Evolutionary conservation across 2,888 invertebrate genomes (phyloP).

Genomic region (Oscheius sp.): DNA sequence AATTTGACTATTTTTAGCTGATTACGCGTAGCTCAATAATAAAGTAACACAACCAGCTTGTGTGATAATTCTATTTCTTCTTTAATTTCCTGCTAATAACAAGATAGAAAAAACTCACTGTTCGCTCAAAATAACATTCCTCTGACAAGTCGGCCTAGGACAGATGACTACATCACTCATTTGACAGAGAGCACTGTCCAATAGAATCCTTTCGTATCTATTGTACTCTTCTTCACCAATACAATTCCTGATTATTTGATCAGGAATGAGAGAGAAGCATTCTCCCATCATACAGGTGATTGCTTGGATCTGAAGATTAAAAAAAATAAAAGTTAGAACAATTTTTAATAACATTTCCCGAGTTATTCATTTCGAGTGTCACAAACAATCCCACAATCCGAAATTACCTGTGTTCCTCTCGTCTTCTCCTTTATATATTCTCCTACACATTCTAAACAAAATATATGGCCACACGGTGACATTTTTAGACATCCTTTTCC

Average conservation of each 20-base stretch:
- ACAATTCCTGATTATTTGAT: conserved; percentile 33
- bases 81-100: too few species aligned
- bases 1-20: conserved; percentile 72
- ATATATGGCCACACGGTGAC: conserved; percentile 76
- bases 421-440: conserved; percentile 72
- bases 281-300: conserved; percentile 36
- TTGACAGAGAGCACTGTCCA: conserved; percentile 39
- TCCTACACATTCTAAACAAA: conserved; percentile 76
- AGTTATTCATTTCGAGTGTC: too few species aligned
- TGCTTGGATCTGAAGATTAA: conserved; percentile 3
- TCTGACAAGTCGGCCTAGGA: conserved; percentile 76
- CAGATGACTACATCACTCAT: conserved; percentile 77
- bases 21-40: too few species aligned
- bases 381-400: too few species aligned
- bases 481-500: conserved; percentile 75
- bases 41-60: too few species aligned
- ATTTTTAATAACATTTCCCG: too few species aligned
- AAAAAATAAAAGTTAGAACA: neutral
- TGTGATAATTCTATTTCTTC: too few species aligned
- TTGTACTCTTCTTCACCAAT: conserved; percentile 36
- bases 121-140: conserved; percentile 4
- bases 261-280: conserved; percentile 33
- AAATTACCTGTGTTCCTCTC: conserved; percentile 19
- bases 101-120: neutral
- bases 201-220: conserved; percentile 32